Conservation (phyloP, 2,113 vertebrate species). For the Clupea harengus region DNA sequence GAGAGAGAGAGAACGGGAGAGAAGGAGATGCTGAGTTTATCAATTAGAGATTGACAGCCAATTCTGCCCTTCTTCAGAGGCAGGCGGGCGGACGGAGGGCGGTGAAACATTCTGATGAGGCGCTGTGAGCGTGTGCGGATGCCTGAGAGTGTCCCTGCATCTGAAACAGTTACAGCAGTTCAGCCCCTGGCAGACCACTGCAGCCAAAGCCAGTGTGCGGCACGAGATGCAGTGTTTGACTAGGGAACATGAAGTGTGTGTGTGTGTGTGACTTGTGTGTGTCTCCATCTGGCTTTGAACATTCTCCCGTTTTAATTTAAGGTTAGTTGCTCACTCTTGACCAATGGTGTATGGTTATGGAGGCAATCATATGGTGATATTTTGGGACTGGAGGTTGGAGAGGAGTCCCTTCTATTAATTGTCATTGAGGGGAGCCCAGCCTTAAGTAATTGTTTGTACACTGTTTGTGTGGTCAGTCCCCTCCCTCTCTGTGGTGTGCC, state of each 20-base stretch:
- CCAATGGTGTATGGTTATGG: too few species aligned
- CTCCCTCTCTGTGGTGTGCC: neutral
- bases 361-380: too few species aligned
- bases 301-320: too few species aligned
- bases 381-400: too few species aligned
- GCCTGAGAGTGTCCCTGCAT: neutral
- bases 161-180: neutral
- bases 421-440: too few species aligned
- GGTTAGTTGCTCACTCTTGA: too few species aligned
- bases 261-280: neutral
- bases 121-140: neutral
- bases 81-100: too few species aligned
- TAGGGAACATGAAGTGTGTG: neutral
- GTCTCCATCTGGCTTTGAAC: too few species aligned
- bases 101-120: constrained; percentile 65
- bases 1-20: constrained; percentile 40
- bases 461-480: neutral
- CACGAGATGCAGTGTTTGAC: neutral
- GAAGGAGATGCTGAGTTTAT: constrained; percentile 71
- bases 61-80: constrained; percentile 70
- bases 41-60: constrained; percentile 86
- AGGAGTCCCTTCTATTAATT: too few species aligned
- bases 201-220: neutral
- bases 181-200: neutral
- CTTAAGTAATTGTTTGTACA: too few species aligned